A percentile compares a stretch with the other conserved stretches of the same genome.
Evolutionary conservation across 2,113 vertebrate species (phyloP).

Genomic region (Fregetta grallaria): DNA sequence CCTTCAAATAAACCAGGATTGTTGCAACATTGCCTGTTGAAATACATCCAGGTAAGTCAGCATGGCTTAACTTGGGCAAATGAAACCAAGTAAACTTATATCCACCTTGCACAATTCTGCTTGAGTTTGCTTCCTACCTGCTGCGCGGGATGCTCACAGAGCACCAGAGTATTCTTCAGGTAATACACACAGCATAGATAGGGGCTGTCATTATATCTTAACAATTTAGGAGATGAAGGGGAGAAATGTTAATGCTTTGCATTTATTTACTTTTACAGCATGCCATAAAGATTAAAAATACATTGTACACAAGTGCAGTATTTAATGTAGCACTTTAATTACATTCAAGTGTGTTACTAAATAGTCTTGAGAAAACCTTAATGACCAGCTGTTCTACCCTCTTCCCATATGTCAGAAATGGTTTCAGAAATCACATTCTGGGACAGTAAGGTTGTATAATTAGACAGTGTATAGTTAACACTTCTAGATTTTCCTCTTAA

Average conservation of each 20-base stretch:
- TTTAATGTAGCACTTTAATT: constrained; percentile 81
- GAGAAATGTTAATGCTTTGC: constrained; percentile 67
- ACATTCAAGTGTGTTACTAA: constrained; percentile 83
- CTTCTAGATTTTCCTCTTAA: constrained; percentile 76
- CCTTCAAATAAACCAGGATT: not conserved
- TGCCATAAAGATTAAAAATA: constrained; percentile 85
- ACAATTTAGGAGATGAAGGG: constrained; percentile 64
- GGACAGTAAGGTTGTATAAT: constrained; percentile 80
- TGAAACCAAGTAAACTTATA: not conserved
- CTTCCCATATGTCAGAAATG: constrained; percentile 83
- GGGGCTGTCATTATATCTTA: constrained; percentile 43
- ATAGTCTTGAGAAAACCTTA: constrained; percentile 86
- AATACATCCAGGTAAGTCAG: not conserved
- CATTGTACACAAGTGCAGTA: constrained; percentile 78
- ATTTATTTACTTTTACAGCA: constrained; percentile 81
- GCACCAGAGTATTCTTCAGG: constrained; percentile 3
- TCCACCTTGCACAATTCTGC: not conserved
- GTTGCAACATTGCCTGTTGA: not conserved
- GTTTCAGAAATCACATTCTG: constrained; percentile 81
- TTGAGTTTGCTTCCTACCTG: not conserved
- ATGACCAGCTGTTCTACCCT: constrained; percentile 85
- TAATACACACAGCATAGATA: not conserved
- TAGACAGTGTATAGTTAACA: constrained; percentile 81
- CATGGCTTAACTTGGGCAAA: not conserved
- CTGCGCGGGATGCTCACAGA: constrained; percentile 1